Percentiles rank a stretch among this genome's conserved stretches.
These are phyloP conservation scores for Lates japonicus DNA, from an alignment of 2,797 vertebrate species.

Conservation along the genomic window DNA sequence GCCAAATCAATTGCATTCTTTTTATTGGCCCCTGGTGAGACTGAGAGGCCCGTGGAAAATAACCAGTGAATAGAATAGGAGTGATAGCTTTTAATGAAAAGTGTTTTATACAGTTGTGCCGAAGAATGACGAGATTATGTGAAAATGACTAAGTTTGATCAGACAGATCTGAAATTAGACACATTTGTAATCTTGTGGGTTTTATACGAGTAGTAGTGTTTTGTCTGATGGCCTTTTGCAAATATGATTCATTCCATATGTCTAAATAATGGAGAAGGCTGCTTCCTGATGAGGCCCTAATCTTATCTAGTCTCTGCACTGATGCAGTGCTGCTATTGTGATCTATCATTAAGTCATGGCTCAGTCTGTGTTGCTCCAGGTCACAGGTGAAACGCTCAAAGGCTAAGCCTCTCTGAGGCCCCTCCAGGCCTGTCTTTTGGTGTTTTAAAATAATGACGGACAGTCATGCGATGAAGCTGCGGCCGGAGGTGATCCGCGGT, in stretches of 20 bases:
- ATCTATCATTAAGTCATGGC: too few relatives aligned
- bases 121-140: slow-evolving; percentile 30
- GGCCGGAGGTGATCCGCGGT: slow-evolving; percentile 76
- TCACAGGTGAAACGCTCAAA: slow-evolving; percentile 86
- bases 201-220: too few relatives aligned
- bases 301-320: slow-evolving; percentile 84
- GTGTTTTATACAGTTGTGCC: too few relatives aligned
- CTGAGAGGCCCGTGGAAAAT: slow-evolving; percentile 53
- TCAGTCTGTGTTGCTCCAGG: too few relatives aligned
- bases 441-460: slow-evolving; percentile 87
- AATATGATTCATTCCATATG: too few relatives aligned
- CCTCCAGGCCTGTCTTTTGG: slow-evolving; percentile 73
- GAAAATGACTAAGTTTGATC: slow-evolving; percentile 48
- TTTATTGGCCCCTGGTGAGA: slow-evolving; percentile 71
- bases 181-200: too few relatives aligned
- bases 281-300: slow-evolving; percentile 75
- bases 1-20: slow-evolving; percentile 66
- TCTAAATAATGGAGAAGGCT: too few relatives aligned
- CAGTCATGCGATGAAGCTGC: slow-evolving; percentile 74
- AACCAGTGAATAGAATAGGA: slow-evolving; percentile 33
- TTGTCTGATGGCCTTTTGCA: too few relatives aligned
- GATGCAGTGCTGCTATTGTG: slow-evolving; percentile 85
- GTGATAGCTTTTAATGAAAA: slow-evolving; percentile 62
- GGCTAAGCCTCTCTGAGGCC: slow-evolving; percentile 77
- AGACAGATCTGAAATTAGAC: too few relatives aligned